Evolutionary conservation across 1,140 invertebrate species (phyloP).

Genomic region (Bombus waltoni): DNA sequence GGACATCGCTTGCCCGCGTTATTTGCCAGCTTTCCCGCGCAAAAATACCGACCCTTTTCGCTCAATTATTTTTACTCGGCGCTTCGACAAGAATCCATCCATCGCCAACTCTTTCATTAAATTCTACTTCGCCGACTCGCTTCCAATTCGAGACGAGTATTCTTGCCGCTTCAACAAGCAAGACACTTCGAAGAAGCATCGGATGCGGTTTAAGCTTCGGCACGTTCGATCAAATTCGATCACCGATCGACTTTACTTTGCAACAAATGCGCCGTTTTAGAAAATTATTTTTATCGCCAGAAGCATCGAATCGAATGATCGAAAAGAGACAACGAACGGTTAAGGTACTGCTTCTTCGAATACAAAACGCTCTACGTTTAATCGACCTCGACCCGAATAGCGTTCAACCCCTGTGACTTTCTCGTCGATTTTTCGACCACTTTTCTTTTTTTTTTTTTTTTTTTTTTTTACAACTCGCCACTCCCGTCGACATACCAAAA

Average conservation of each 20-base stretch:
- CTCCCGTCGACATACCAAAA: background rate
- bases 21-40: background rate
- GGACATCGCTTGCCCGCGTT: constrained; percentile 8
- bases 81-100: background rate
- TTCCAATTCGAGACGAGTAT: too few relatives aligned
- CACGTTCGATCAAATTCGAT: too few relatives aligned
- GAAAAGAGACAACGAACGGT: background rate
- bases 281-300: too few relatives aligned
- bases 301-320: background rate
- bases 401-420: background rate
- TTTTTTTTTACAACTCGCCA: background rate
- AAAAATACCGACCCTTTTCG: background rate
- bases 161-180: too few relatives aligned
- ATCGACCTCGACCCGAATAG: background rate
- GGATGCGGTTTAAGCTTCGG: too few relatives aligned
- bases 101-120: too few relatives aligned
- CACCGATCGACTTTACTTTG: too few relatives aligned
- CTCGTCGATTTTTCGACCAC: background rate
- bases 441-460: background rate
- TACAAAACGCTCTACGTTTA: background rate
- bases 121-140: too few relatives aligned
- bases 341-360: too few relatives aligned
- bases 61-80: background rate
- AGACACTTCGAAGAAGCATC: too few relatives aligned
- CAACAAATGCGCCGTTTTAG: too few relatives aligned